Percentiles rank a stretch among this genome's conserved stretches.
These are phyloP conservation scores for Spheniscus mendiculus DNA, from an alignment of 2,113 vertebrate genomes.

Conservation along the genomic window DNA sequence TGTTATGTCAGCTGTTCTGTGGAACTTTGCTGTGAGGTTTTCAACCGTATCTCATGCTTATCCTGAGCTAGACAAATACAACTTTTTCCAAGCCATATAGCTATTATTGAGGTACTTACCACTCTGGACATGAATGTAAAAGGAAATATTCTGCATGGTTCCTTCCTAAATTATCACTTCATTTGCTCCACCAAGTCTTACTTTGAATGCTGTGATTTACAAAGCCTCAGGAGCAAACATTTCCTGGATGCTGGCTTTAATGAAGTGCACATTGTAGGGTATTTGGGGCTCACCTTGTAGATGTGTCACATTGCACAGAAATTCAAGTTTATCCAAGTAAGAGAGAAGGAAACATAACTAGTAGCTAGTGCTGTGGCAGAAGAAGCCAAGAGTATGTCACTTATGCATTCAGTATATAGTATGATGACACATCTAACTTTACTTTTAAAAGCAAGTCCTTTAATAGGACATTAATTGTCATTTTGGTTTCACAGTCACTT, in stretches of 20 bases:
- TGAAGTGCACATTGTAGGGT: neutral
- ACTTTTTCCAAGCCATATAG: neutral
- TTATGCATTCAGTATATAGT: rapidly evolving
- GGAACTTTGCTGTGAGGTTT: neutral
- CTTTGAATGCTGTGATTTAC: neutral
- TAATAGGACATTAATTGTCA: too few species aligned
- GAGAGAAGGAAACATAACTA: neutral
- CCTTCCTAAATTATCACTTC: neutral
- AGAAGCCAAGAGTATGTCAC: neutral
- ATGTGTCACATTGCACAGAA: neutral
- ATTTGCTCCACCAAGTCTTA: neutral
- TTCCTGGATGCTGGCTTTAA: neutral
- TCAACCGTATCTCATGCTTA: neutral
- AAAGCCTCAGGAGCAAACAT: neutral
- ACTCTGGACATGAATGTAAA: neutral
- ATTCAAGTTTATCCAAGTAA: neutral
- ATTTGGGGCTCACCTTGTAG: neutral
- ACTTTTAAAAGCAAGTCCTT: too few species aligned
- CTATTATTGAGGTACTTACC: neutral
- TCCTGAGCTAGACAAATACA: neutral
- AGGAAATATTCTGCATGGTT: neutral
- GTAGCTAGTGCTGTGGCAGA: neutral
- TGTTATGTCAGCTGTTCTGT: neutral
- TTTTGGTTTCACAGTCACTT: neutral
- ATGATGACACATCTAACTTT: neutral